Base-by-base conservation (phyloP, 2,888 invertebrate genomes). In the Cristatella mucedo region DNA sequence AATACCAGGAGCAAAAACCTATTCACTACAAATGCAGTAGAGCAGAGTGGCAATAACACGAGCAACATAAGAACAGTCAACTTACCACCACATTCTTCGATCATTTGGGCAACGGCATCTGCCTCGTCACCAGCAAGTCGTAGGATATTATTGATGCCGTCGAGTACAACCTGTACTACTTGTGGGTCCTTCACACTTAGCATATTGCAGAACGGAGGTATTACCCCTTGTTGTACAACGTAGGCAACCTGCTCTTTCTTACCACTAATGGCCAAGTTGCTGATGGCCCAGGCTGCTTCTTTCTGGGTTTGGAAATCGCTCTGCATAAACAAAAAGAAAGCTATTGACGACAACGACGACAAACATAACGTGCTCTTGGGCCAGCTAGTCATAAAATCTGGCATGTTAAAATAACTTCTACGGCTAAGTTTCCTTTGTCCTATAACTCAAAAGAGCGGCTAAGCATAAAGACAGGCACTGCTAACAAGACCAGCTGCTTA, bases 231-330 rank as follows among this genome's bases (percentile, higher is more conserved):
- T 53, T 77, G 74, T 52, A 95, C 84, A 55, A 95, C 74, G 49
- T 78, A 76, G 16, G 80, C 53, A 21, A 59, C 58, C 53, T 56
- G 43, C 44, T 87, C 83, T 60, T 80, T 78, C 53, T 81, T 82
- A 26, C 97, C 97, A 53, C 89, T 89, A 60, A 97, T 91, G 53
- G 95, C 95, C 52, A 97, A 75, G 73, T 99, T 99, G 64, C 87
- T 89, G 45, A 97, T 87, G 6, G 95, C 95, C 97, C 97, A 99
- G 0, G 95, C 95, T 0, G 97, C 97, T 70, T 99, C 97, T 66
- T 95, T 95, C 69, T 95, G 91, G n/a, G 93, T 95, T 71, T 91
- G 89, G 73, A 95, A 95, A 70, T 95, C 95, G 42, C 76, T 75
- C 73, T 75, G 50, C 11, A 54, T 53, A 33, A 36, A 39, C 21